Base-by-base conservation (phyloP, 2,888 invertebrate genomes). In the Drosophila helvetica region DNA sequence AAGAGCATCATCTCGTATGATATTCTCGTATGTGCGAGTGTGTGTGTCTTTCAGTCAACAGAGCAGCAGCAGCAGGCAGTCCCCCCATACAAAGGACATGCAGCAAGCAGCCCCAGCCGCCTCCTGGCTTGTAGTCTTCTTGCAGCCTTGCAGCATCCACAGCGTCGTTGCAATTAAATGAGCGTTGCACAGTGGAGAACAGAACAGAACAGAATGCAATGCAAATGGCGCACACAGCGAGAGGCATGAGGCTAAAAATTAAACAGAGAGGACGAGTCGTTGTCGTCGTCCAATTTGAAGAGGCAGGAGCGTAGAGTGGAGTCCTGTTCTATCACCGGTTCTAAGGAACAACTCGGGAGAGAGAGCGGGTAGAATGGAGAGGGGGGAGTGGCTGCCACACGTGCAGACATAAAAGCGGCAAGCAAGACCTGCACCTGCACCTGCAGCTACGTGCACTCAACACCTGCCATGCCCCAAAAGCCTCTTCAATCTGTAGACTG, bases 111-210 rank as follows among this genome's bases (percentile, higher is more conserved):
- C 43, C 12, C 6, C 45, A 9, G 19, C 19, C 8, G 18, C 17
- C 33, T 12, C 9, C n/a, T 1, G 7, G 7, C 1, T 25, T 1
- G 25, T 25, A 12, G 38, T 17, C 43, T 30, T 22, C 55, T 12
- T 18, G 42, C 22, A 51, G 45, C 46, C 18, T 46, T 56, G 27
- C 69, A 25, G 12, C 30, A 18, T 9, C 17, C 17, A 57, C 71
- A 50, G 66, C 60, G 59, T 61, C 60, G 62, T 63, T 76, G 86
- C 82, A 82, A 85, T 84, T 85, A 85, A 82, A 73, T 77, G 73
- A 65, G 77, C 72, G 77, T 51, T 18, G 51, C 75, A 75, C 77
- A 81, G n/a, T n/a, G n/a, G n/a, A n/a, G 19, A 19, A 22, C 22
- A 4, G 22, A 22, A n/a, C n/a, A n/a, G 22, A 4, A 79, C 77